phyloP scores from a whole-genome alignment of 1,140 invertebrate species.

The Lutraria rhynchaena region DNA sequence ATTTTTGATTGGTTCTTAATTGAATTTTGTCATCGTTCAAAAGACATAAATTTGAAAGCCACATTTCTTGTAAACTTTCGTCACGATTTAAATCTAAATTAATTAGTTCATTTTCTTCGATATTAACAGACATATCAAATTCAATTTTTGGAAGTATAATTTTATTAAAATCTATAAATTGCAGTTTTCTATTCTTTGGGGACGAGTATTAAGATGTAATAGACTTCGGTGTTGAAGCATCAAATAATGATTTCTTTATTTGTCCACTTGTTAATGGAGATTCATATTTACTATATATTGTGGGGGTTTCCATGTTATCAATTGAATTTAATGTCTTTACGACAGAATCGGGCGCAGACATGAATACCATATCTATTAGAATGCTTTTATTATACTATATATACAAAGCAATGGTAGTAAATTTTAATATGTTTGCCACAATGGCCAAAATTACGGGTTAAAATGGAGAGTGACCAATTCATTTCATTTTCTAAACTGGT shows the following conservation, averaged over 20 bases:
- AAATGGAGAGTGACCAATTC: no score
- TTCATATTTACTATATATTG: not conserved
- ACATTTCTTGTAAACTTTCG: not conserved
- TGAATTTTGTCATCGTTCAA: not conserved
- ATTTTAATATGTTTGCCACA: no score
- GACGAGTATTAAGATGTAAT: not conserved
- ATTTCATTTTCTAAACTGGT: no score
- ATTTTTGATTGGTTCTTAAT: not conserved
- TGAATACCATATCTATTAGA: no score
- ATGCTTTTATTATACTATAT: no score
- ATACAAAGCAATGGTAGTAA: no score
- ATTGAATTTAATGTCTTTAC: not conserved
- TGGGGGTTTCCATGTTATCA: not conserved
- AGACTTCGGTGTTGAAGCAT: not conserved
- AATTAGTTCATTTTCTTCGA: no score
- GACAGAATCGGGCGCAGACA: slow-evolving; percentile 25
- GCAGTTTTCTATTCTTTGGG: not conserved
- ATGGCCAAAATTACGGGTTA: no score
- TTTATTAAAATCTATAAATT: not conserved
- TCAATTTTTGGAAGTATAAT: not conserved
- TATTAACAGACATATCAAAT: not conserved
- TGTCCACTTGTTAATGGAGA: not conserved
- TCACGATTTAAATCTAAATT: not conserved
- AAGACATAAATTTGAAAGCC: not conserved
- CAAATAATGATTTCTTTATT: not conserved